These are phyloP conservation scores for Leptarthrus brevirostris DNA, from an alignment of 2,888 invertebrate species.

Conservation along the genomic window DNA sequence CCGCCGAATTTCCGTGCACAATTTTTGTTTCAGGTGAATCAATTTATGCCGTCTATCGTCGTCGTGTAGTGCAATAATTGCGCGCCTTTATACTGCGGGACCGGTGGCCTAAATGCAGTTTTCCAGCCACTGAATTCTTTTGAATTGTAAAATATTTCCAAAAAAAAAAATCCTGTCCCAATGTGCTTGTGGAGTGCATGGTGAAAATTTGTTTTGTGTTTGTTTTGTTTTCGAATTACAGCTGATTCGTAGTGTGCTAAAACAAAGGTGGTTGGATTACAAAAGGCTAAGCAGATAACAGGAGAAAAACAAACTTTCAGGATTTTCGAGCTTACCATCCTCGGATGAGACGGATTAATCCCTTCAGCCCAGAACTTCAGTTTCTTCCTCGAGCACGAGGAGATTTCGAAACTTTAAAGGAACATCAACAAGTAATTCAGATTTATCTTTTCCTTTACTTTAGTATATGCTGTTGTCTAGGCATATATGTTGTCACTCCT, in stretches of 20 bases:
- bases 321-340: not conserved
- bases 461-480: not conserved
- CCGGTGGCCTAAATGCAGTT: no score
- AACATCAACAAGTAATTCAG: constrained; percentile 12
- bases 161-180: no score
- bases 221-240: constrained; percentile 26
- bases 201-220: constrained; percentile 16
- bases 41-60: not conserved
- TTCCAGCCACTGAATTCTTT: no score
- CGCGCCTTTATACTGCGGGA: no score
- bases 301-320: not conserved
- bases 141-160: no score
- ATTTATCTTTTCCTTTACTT: not conserved
- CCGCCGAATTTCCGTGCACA: not conserved
- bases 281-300: not conserved
- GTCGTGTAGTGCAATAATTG: not conserved
- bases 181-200: not conserved
- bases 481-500: not conserved
- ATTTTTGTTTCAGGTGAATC: no score
- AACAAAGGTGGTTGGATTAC: not conserved
- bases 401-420: not conserved
- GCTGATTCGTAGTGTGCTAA: not conserved
- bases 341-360: constrained; percentile 3
- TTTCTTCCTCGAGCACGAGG: not conserved
- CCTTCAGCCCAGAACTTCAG: not conserved